Evolutionary conservation across 2,113 vertebrate species (phyloP).

Genomic region (Podilymbus podiceps): DNA sequence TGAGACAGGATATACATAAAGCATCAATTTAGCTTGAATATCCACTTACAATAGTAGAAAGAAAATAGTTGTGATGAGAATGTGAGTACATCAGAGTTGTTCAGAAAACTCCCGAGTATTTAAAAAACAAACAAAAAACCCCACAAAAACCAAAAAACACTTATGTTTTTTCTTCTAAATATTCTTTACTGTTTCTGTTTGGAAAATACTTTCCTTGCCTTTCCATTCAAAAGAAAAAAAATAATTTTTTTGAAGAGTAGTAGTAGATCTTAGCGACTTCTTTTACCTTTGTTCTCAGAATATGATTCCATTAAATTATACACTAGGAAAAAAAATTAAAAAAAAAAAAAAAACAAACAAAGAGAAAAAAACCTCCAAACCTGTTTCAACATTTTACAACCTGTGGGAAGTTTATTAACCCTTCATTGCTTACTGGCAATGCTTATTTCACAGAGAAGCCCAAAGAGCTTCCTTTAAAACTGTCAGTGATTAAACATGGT

Average conservation of each 20-base stretch:
- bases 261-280: not conserved
- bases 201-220: slow-evolving; percentile 53
- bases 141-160: not conserved
- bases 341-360: too few relatives aligned
- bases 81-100: slow-evolving; percentile 47
- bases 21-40: slow-evolving; percentile 72
- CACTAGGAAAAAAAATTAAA: not conserved
- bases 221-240: slow-evolving; percentile 23
- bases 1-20: slow-evolving; percentile 70
- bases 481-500: not conserved
- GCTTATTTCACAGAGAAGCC: not conserved
- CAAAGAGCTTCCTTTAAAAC: not conserved
- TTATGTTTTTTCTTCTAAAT: slow-evolving; percentile 39
- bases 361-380: too few relatives aligned
- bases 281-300: not conserved
- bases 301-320: not conserved
- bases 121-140: not conserved
- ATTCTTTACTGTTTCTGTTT: slow-evolving; percentile 47
- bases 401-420: not conserved
- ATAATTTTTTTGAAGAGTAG: not conserved
- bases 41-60: slow-evolving; percentile 58
- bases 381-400: not conserved
- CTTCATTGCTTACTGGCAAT: not conserved
- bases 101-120: slow-evolving; percentile 66
- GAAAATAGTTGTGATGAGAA: slow-evolving; percentile 47